Conservation (phyloP, 2,113 vertebrate genomes). For the Echinops telfairi region DNA sequence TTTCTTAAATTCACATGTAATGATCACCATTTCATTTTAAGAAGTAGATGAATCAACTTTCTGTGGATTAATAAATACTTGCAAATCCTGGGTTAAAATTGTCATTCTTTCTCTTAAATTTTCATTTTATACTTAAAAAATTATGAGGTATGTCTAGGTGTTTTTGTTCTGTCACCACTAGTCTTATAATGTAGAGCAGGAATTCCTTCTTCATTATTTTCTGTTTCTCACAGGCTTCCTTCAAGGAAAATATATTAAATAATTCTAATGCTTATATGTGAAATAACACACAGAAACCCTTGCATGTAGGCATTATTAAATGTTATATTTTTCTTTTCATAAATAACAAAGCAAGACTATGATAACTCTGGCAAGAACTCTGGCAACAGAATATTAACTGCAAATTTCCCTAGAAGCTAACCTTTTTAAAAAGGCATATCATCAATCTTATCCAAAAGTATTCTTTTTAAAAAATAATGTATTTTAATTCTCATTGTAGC, state of each 20-base stretch:
- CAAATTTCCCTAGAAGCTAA: neutral
- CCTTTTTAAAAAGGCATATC: neutral
- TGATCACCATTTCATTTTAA: slow-evolving; percentile 3
- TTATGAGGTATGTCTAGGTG: neutral
- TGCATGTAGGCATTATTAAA: neutral
- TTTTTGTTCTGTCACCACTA: neutral
- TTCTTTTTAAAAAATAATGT: neutral
- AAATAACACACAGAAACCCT: neutral
- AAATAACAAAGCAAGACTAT: neutral
- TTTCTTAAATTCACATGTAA: neutral
- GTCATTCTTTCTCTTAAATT: slow-evolving; percentile 4
- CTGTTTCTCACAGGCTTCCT: neutral
- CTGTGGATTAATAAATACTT: neutral
- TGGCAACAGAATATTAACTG: neutral
- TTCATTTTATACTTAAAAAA: slow-evolving; percentile 27
- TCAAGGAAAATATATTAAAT: neutral
- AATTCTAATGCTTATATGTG: neutral
- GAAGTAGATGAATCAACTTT: neutral
- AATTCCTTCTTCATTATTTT: neutral
- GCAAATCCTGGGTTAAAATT: neutral
- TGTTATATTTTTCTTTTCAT: slow-evolving; percentile 11
- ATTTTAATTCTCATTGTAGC: neutral
- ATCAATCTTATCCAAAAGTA: neutral
- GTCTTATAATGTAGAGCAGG: neutral
- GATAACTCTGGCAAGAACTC: neutral